Percentiles rank a stretch among this genome's conserved stretches.
Conservation (phyloP, 2,113 vertebrate species). For the Ceratotherium simum region DNA sequence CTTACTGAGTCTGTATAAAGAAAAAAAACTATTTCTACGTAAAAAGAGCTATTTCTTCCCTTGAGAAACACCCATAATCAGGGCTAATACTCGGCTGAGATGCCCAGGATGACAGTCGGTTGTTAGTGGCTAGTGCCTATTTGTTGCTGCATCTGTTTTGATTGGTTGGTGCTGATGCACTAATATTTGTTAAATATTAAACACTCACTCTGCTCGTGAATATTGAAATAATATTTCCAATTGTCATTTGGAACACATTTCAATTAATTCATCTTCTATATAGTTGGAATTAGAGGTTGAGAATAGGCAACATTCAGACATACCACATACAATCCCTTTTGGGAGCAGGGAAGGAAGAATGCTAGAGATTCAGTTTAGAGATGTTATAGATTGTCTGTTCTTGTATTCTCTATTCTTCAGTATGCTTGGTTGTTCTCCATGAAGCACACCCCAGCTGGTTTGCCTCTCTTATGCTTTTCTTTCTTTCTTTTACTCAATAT, state of each 20-base stretch:
- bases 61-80: background rate
- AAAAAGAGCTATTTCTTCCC: background rate
- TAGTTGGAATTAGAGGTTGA: background rate
- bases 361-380: background rate
- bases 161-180: background rate
- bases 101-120: background rate
- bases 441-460: background rate
- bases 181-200: slow-evolving; percentile 9
- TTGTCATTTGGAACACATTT: background rate
- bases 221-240: background rate
- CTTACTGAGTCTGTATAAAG: background rate
- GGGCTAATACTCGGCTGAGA: background rate
- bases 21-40: background rate
- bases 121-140: background rate
- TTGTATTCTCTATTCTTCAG: background rate
- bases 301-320: background rate
- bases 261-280: background rate
- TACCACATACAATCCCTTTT: background rate
- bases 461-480: background rate
- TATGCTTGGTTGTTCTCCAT: background rate
- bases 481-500: background rate
- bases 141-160: background rate
- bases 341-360: background rate
- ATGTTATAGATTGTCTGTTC: background rate
- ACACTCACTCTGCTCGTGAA: background rate